Evolutionary conservation across 2,113 vertebrate genomes (phyloP), one percentile per base, ranked within the genome.

Genomic region (Chionomys nivalis): DNA sequence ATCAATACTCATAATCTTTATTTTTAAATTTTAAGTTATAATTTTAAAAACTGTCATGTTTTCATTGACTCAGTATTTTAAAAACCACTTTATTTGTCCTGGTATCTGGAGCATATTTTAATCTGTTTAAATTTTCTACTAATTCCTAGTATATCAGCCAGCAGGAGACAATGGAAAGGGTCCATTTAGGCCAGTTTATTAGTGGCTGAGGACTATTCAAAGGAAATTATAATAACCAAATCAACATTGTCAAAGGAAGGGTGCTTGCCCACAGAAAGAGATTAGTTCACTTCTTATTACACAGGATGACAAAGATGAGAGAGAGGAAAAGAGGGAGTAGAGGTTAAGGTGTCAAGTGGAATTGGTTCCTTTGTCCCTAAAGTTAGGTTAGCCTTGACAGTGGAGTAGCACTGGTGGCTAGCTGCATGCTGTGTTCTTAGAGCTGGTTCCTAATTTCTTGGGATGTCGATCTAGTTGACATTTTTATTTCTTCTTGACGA

Each of bases 41-140:
- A 26, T 70, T 44, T 79, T 55, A 36, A 90, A 90, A 17, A 7
- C 12, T 92, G 21, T 52, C 42, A 0, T 42, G 63, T 65, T 83
- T 92, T 90, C 68, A 55, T 55, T 70, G 78, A n/a, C 87, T 12
- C 16, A 63, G 36, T 33, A 87, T 93, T 95, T 28, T 26, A 86
- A 49, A 49, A 24, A 90, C 4, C n/a, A 13, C 13, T 96, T 94
- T 79, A 63, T n/a, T 90, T 85, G 24, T 66, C 31, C 42, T 75
- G 12, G 89, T 14, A 70, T 39, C 28, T 33, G 28, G 90, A 72
- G 73, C 23, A 58, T 70, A 70, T 78, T 75, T 85, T 36, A 10
- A 11, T 89, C 24, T 93, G 9, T 81, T 90, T 96, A 81, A 83
- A 75, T 14, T 92, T 89, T 79, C 21, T 68, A 83, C 17, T 17